phyloP scores from a whole-genome alignment of 2,888 invertebrate species.

The Netelia fuscicornis region DNA sequence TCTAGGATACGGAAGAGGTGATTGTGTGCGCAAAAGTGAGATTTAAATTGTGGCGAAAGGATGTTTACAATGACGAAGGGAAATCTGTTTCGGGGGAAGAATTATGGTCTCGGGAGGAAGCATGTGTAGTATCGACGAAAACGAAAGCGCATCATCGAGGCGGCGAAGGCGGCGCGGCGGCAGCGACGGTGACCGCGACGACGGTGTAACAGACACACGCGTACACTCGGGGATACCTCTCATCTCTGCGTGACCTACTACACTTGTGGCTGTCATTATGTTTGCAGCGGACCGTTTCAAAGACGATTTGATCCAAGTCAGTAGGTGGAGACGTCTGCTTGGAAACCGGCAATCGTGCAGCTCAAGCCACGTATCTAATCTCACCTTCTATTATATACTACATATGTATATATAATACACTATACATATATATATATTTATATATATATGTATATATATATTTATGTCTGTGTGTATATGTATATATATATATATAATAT shows the following conservation, averaged over 20 bases:
- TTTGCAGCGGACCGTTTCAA: slow-evolving; percentile 85
- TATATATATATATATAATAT: slow-evolving; percentile 66
- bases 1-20: slow-evolving; percentile 20
- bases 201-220: slow-evolving; percentile 45
- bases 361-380: slow-evolving; percentile 85
- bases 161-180: slow-evolving; percentile 6
- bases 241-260: slow-evolving; percentile 77
- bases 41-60: slow-evolving; percentile 38
- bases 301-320: slow-evolving; percentile 85
- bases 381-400: slow-evolving; percentile 83
- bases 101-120: slow-evolving; percentile 6
- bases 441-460: slow-evolving; percentile 72
- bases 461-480: slow-evolving; percentile 62
- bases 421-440: slow-evolving; percentile 67
- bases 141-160: slow-evolving; percentile 8
- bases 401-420: background rate
- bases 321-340: slow-evolving; percentile 84
- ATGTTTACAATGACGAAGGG: slow-evolving; percentile 38
- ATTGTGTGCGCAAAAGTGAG: slow-evolving; percentile 60
- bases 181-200: slow-evolving; percentile 41
- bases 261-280: slow-evolving; percentile 85
- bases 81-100: slow-evolving; percentile 26
- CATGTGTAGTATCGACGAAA: slow-evolving; percentile 36
- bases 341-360: slow-evolving; percentile 84
- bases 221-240: slow-evolving; percentile 71